These are phyloP conservation scores for Syngnathus typhle DNA, from an alignment of 2,113 vertebrate genomes.

Conservation along the genomic window DNA sequence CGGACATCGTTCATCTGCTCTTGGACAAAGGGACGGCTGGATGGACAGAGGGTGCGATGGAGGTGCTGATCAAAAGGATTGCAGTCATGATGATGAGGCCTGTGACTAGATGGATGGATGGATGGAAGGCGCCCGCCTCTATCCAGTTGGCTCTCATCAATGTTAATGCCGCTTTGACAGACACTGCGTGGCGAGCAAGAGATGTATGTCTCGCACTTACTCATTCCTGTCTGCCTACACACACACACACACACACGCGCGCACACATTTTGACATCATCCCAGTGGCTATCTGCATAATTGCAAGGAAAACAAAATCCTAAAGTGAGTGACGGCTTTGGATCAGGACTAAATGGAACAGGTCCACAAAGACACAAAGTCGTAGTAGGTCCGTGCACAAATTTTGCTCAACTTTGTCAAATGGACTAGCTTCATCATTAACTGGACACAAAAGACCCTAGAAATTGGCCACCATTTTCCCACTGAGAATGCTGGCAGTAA, in stretches of 20 bases:
- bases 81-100: constrained; percentile 51
- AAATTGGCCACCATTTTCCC: constrained; percentile 14
- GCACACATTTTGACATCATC: constrained; percentile 16
- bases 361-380: not conserved
- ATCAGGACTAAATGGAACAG: not conserved
- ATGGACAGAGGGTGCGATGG: constrained; percentile 21
- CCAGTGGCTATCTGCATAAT: not conserved
- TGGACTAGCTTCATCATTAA: not conserved
- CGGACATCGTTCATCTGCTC: constrained; percentile 34
- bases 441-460: not conserved
- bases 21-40: constrained; percentile 25
- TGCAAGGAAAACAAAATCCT: not conserved
- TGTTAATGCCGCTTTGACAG: constrained; percentile 48
- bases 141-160: constrained; percentile 67
- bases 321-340: not conserved
- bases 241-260: constrained; percentile 1
- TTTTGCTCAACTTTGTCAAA: not conserved
- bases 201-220: constrained; percentile 33
- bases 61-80: constrained; percentile 61
- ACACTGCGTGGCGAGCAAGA: constrained; percentile 16
- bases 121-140: constrained; percentile 44
- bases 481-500: not conserved
- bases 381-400: not conserved
- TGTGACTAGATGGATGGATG: constrained; percentile 48
- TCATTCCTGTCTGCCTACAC: constrained; percentile 28